Percentiles rank a stretch among this genome's conserved stretches.
These are phyloP conservation scores for Benitochromis conjunctus DNA, from an alignment of 2,113 vertebrate genomes.

Conservation along the genomic window DNA sequence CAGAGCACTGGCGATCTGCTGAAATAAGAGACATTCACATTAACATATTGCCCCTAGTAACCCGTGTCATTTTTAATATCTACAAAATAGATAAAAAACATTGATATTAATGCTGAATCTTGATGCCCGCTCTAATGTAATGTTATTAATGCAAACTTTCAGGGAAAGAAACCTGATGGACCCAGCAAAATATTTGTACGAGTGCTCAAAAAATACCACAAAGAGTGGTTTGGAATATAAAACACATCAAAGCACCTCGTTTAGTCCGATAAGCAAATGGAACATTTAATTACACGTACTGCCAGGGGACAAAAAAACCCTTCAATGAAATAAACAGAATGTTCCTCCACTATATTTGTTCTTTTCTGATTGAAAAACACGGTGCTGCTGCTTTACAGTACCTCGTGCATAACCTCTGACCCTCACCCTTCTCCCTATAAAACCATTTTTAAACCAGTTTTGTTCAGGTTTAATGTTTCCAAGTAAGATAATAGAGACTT, in stretches of 20 bases:
- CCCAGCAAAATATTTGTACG: background rate
- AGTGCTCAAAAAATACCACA: background rate
- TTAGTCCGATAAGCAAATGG: background rate
- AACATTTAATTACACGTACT: background rate
- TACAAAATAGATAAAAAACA: background rate
- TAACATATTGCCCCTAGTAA: background rate
- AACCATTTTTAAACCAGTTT: background rate
- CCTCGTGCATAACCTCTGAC: background rate
- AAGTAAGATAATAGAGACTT: background rate
- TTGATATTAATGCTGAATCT: background rate
- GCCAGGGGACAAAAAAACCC: background rate
- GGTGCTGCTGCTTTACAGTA: background rate
- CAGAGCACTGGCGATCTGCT: constrained; percentile 50
- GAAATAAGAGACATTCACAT: background rate
- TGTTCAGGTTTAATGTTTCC: background rate
- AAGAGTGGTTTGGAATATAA: background rate
- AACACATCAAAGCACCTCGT: background rate
- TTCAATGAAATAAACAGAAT: background rate
- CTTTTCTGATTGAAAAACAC: background rate
- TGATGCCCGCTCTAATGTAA: background rate
- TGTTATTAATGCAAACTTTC: background rate
- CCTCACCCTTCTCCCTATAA: too few species aligned
- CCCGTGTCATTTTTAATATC: background rate
- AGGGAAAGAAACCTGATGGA: background rate
- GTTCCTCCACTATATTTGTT: background rate